A percentile compares a stretch with the other conserved stretches of the same genome.
Evolutionary conservation across 2,797 vertebrate genomes (phyloP).

Genomic region (Momotus momota): DNA sequence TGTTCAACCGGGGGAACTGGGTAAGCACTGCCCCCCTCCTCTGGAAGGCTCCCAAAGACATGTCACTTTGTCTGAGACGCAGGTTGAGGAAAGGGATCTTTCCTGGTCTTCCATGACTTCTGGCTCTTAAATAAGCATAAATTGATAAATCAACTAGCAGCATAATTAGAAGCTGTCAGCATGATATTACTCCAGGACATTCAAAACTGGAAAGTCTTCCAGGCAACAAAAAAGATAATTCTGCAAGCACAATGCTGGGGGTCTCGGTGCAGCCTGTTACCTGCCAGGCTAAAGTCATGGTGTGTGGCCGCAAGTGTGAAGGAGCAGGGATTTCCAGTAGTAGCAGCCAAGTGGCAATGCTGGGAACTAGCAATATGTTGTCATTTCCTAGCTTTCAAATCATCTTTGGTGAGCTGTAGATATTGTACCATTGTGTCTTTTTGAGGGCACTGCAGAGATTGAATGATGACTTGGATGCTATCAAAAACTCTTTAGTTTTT

Average conservation of each 20-base stretch:
- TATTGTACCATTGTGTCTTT: background rate
- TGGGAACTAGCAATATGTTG: accelerated
- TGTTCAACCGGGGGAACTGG: too few relatives aligned
- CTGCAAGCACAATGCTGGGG: background rate
- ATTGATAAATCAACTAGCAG: background rate
- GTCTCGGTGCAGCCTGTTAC: background rate
- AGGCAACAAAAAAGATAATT: background rate
- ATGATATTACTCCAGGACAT: background rate
- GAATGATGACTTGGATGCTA: background rate
- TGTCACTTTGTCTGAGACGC: background rate
- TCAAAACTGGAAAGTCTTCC: background rate
- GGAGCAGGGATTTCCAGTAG: background rate
- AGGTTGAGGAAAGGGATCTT: background rate
- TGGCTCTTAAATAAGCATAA: background rate
- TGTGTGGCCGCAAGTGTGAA: background rate
- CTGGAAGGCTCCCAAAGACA: background rate
- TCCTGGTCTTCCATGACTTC: background rate
- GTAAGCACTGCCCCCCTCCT: accelerated
- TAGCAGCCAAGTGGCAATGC: background rate
- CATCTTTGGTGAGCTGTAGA: background rate
- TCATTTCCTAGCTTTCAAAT: background rate
- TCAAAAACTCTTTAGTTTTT: background rate
- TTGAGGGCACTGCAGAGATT: background rate
- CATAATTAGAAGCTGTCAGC: background rate
- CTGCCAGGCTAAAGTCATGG: background rate